These are phyloP conservation scores for Diadegma fenestrale DNA, from an alignment of 2,888 invertebrate species.

Conservation along the genomic window DNA sequence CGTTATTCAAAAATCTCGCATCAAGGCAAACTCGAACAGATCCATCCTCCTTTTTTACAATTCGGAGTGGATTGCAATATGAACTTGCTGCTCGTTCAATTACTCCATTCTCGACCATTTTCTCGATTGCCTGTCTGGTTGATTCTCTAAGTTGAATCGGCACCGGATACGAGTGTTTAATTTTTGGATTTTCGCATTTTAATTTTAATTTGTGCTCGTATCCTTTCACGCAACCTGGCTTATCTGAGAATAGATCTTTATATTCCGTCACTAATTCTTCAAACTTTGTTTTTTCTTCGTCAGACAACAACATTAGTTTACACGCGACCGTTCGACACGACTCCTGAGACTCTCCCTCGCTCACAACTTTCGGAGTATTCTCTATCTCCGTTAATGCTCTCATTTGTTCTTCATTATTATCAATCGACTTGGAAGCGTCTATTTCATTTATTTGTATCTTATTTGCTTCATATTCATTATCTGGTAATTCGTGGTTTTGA, in stretches of 20 bases:
- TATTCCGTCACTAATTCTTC: background rate
- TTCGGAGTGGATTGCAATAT: too few relatives aligned
- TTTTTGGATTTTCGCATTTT: background rate
- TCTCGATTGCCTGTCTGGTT: too few relatives aligned
- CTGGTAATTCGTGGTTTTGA: too few relatives aligned
- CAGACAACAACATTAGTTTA: constrained; percentile 7
- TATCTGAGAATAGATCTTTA: background rate
- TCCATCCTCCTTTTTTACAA: too few relatives aligned
- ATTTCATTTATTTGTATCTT: background rate
- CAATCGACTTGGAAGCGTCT: background rate
- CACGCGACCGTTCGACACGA: background rate
- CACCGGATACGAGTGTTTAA: constrained; percentile 9
- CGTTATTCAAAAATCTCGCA: too few relatives aligned
- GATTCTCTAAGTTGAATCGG: constrained; percentile 1
- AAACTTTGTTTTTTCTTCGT: background rate
- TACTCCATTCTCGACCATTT: too few relatives aligned
- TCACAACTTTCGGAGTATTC: background rate
- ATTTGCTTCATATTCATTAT: background rate
- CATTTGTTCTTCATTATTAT: background rate
- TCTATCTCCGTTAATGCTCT: background rate
- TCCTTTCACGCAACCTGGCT: background rate
- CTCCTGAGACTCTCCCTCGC: background rate
- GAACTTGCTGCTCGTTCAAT: too few relatives aligned
- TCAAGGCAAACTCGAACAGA: too few relatives aligned
- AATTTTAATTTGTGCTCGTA: constrained; percentile 17